Base-by-base conservation (phyloP, 2,113 vertebrate species). In the Sceloporus undulatus region DNA sequence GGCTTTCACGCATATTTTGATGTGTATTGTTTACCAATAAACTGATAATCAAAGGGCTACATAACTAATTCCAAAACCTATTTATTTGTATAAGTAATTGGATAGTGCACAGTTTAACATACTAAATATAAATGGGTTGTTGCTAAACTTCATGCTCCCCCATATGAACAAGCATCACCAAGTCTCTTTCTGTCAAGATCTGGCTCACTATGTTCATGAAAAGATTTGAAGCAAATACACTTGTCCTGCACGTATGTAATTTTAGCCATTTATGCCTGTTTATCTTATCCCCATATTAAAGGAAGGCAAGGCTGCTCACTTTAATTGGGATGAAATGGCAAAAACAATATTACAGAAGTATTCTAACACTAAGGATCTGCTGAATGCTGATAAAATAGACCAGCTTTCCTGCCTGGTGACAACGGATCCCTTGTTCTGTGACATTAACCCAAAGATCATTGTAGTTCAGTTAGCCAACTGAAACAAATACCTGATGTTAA, bases 361-460 rank as follows among this genome's bases (percentile, higher is more conserved):
- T 92, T 92, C 83, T 95, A 94, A 91, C 95, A 96, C 38, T 95
- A 93, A 93, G 93, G 88, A 90, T 94, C 94, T 91, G 94, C 78
- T 86, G 90, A 93, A 27, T 89, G 91, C 79, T 89, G 92, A 94
- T 93, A 92, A 93, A 95, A 34, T 25, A 91, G 86, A 89, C 88
- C 84, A 90, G 87, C 91, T 93, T 96, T 95, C 87, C 90, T 13
- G 71, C 93, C n/a, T 82, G 94, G 88, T 90, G 93, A 96, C 96
- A 97, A 97, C 95, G 91, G 88, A 74, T 94, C 54, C 73, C 90
- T 95, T 95, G 95, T 95, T 96, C 88, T 84, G 66, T 94, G 94
- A 94, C 89, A 90, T 94, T 95, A 89, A 94, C 95, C 87, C 92
- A 90, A 93, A 91, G 88, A 94, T 93, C 95, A 92, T 89, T 91